A percentile compares a stretch with the other conserved stretches of the same genome.
phyloP scores from a whole-genome alignment of 2,113 vertebrate species.

The Erinaceus europaeus region DNA sequence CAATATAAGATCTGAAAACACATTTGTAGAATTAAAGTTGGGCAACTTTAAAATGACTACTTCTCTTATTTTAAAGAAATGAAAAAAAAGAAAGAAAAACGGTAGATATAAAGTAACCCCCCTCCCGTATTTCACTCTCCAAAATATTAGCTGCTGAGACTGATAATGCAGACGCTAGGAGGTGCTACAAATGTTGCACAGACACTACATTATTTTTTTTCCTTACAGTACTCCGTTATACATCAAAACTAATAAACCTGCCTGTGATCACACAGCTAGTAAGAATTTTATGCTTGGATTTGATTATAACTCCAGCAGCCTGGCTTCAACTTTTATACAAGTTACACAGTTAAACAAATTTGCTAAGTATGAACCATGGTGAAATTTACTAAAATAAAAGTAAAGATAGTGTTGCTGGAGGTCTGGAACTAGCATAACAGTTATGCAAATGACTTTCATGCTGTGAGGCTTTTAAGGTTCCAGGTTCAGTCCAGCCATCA shows the following conservation, averaged over 20 bases:
- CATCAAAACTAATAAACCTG: neutral
- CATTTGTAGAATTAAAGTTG: neutral
- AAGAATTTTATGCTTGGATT: neutral
- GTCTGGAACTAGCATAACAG: neutral
- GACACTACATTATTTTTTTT: neutral
- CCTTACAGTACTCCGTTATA: neutral
- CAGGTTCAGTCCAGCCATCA: neutral
- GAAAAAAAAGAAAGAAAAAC: neutral
- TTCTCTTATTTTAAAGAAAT: neutral
- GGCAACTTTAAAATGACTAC: neutral
- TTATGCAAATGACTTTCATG: neutral
- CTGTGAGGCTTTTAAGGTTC: neutral
- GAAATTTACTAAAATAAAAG: neutral
- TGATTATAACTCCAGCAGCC: neutral
- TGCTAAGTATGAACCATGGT: neutral
- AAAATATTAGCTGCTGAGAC: neutral
- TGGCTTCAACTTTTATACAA: neutral
- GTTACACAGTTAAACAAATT: neutral
- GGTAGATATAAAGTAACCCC: neutral
- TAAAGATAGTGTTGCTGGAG: neutral
- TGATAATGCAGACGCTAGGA: neutral
- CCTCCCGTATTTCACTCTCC: neutral
- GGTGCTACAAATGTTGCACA: neutral
- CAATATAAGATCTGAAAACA: neutral
- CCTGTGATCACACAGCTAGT: neutral